These are phyloP conservation scores for Conus betulinus DNA, from an alignment of 1,140 invertebrate species.

Conservation along the genomic window DNA sequence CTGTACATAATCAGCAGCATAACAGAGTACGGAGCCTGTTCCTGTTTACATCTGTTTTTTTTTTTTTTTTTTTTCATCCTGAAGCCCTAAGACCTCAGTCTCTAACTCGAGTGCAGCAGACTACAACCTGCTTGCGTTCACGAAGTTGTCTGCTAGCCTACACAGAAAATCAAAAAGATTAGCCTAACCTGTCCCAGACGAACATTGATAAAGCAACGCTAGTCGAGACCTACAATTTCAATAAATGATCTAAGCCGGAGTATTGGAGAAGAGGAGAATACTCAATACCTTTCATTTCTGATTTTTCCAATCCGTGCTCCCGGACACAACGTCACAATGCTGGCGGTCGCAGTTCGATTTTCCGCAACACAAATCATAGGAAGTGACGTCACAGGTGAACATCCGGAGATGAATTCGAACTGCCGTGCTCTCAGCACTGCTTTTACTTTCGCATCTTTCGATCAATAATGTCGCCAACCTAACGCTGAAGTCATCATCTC, in stretches of 20 bases:
- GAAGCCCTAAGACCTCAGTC: too few relatives aligned
- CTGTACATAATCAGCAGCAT: too few relatives aligned
- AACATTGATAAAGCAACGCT: neutral
- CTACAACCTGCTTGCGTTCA: too few relatives aligned
- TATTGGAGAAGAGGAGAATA: too few relatives aligned
- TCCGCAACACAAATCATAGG: conserved; percentile 20
- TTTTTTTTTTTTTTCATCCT: too few relatives aligned
- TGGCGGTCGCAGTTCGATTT: conserved; percentile 24
- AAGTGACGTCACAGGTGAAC: conserved; percentile 11
- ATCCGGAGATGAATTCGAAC: neutral
- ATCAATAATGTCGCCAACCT: neutral
- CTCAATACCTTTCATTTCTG: conserved; percentile 1
- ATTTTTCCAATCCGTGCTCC: neutral
- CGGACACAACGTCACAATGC: neutral
- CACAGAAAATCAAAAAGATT: too few relatives aligned
- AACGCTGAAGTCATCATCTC: neutral
- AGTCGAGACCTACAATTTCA: neutral
- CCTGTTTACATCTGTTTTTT: too few relatives aligned
- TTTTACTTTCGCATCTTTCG: neutral
- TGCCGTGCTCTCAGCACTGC: neutral
- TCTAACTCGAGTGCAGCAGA: too few relatives aligned
- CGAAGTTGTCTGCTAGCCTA: too few relatives aligned
- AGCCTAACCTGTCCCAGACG: neutral
- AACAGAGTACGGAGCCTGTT: too few relatives aligned
- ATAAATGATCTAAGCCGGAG: too few relatives aligned